Base-by-base conservation (phyloP, 2,888 invertebrate genomes). In the Caenorhabditis sulstoni region DNA sequence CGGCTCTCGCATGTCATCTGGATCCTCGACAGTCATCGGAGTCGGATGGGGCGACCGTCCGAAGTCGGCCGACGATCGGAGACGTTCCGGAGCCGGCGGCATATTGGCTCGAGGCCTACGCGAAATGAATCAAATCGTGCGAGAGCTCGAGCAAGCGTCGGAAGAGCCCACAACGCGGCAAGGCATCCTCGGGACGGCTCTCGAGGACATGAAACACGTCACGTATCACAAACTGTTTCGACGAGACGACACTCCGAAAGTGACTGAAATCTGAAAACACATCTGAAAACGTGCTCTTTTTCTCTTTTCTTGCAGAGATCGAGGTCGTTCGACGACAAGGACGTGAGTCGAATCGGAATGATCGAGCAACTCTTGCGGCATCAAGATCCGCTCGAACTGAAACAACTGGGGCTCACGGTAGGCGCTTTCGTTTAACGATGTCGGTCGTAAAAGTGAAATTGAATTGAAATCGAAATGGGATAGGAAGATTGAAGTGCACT, bases 111-210 rank as follows among this genome's bases (percentile, higher is more conserved):
- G 18, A n/a, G 80, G 77, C 11, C 41, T 82, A 18, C 29, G 57
- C 11, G 80, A 82, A 55, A 82, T 80, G 73, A 81, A 80, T 39
- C 45, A 67, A 18, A 55, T 65, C 58, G 71, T 73, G 14, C 59
- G 78, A 41, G 82, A 81, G 37, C 44, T 80, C 20, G 78, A 82
- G 45, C 16, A 76, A 7, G 75, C 58, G 3, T 68, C 81, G 23
- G 64, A 74, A 44, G 79, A 79, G 49, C 79, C 78, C 16, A 47
- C 55, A 16, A 81, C 67, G 18, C 70, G 87, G 14, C 75, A 79
- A 12, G 87, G 87, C 1, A 87, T 87, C 22, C 73, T 87, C 44
- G 87, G 87, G 44, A 81, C 79, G 23, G 81, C 84, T 1, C 70
- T 87, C 45, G 81, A 79, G 57, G 84, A 84, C 39, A 79, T 83